A percentile compares a stretch with the other conserved stretches of the same genome.
Evolutionary conservation across 2,797 vertebrate genomes (phyloP).

Genomic region (Sphenodon punctatus): DNA sequence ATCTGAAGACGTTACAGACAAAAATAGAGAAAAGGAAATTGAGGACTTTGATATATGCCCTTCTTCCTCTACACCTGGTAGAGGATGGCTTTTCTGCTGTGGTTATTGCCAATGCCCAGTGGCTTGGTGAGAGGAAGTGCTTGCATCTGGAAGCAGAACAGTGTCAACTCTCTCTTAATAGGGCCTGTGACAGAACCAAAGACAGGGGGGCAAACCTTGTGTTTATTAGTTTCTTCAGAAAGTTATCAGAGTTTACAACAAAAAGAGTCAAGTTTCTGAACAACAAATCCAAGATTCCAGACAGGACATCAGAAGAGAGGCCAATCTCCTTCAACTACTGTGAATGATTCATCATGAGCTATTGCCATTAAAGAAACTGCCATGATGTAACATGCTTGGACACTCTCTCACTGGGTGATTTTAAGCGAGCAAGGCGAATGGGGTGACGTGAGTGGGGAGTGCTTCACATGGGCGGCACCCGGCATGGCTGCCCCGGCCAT

Average conservation of each 20-base stretch:
- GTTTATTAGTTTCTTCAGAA: not conserved
- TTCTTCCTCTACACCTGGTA: rapidly evolving
- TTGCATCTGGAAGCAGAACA: not conserved
- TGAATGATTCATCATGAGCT: not conserved
- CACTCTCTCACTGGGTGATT: no score
- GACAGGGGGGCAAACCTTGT: not conserved
- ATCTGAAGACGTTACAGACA: not conserved
- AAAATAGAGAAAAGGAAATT: not conserved
- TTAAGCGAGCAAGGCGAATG: no score
- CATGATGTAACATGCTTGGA: no score
- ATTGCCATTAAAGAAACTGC: rapidly evolving
- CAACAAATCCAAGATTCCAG: not conserved
- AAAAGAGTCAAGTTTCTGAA: not conserved
- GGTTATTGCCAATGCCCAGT: not conserved
- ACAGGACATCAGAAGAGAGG: not conserved
- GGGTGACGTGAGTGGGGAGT: no score
- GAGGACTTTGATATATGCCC: not conserved
- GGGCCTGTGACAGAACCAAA: not conserved
- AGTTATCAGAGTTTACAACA: not conserved
- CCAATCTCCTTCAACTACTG: not conserved
- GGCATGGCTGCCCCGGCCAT: no score
- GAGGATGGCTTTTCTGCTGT: no score
- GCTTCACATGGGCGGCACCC: no score
- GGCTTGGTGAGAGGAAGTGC: no score
- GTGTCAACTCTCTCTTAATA: not conserved